phyloP scores from a whole-genome alignment of 2,888 invertebrate genomes.

The Meghimatium bilineatum region DNA sequence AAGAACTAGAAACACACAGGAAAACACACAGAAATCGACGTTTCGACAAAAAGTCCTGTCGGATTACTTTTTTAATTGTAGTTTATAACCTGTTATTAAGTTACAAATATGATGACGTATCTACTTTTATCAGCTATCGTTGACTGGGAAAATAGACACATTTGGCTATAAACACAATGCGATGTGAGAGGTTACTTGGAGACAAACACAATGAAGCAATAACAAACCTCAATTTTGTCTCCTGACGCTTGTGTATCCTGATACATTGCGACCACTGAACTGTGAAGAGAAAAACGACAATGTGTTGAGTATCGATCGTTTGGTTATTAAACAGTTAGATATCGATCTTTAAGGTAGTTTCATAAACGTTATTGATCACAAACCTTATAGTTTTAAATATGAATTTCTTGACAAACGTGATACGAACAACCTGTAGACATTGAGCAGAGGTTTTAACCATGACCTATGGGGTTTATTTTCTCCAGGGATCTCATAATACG shows the following conservation, averaged over 20 bases:
- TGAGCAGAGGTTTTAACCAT: background rate
- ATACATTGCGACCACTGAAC: conserved; percentile 39
- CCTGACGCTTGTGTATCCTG: conserved; percentile 32
- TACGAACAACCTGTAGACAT: background rate
- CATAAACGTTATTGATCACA: background rate
- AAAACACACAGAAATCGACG: too few relatives aligned
- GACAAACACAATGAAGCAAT: background rate
- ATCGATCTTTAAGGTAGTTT: background rate
- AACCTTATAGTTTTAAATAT: background rate
- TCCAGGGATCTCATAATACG: background rate
- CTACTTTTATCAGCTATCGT: too few relatives aligned
- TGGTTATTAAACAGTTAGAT: background rate
- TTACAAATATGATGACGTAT: too few relatives aligned
- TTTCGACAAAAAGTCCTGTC: too few relatives aligned
- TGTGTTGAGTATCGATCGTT: background rate
- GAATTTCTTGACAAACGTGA: background rate
- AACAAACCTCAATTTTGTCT: conserved; percentile 45
- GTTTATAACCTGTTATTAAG: too few relatives aligned
- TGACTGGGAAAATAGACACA: too few relatives aligned
- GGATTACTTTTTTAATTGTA: too few relatives aligned
- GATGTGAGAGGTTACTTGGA: too few relatives aligned
- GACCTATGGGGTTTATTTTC: background rate
- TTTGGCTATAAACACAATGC: too few relatives aligned
- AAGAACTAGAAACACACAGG: too few relatives aligned
- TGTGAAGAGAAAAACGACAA: conserved; percentile 2